A percentile compares a stretch with the other conserved stretches of the same genome.
phyloP scores from a whole-genome alignment of 2,113 vertebrate species.

The Carlito syrichta region DNA sequence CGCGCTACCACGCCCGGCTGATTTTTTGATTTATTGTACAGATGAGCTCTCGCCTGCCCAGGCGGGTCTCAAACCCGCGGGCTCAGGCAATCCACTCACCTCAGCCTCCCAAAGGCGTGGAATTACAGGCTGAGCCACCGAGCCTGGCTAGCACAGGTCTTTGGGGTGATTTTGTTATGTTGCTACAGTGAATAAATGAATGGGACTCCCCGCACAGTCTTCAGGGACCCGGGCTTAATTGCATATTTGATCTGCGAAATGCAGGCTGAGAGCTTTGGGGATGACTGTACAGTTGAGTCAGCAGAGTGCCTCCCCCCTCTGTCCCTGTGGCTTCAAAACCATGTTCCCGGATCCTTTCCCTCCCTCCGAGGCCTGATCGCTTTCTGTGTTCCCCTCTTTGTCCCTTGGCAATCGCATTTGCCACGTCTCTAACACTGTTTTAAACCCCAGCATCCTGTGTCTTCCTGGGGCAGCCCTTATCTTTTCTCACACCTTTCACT shows the following conservation, averaged over 20 bases:
- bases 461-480: not conserved
- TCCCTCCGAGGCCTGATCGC: not conserved
- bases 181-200: not conserved
- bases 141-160: too few species aligned
- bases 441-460: not conserved
- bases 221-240: not conserved
- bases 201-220: not conserved
- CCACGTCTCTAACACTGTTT: not conserved
- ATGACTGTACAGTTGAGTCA: not conserved
- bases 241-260: not conserved
- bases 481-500: slow-evolving; percentile 7
- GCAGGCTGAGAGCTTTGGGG: not conserved
- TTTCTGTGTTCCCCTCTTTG: not conserved
- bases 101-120: too few species aligned
- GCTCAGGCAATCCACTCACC: too few species aligned
- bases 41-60: too few species aligned
- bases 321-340: not conserved
- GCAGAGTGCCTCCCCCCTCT: not conserved
- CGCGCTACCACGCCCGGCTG: too few species aligned
- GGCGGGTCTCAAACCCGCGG: too few species aligned
- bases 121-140: too few species aligned
- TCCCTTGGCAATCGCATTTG: not conserved
- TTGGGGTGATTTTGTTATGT: not conserved
- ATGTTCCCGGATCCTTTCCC: not conserved
- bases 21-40: too few species aligned